Evolutionary conservation across 2,113 vertebrate genomes (phyloP).

Genomic region (Boulengeromyrus knoepffleri): DNA sequence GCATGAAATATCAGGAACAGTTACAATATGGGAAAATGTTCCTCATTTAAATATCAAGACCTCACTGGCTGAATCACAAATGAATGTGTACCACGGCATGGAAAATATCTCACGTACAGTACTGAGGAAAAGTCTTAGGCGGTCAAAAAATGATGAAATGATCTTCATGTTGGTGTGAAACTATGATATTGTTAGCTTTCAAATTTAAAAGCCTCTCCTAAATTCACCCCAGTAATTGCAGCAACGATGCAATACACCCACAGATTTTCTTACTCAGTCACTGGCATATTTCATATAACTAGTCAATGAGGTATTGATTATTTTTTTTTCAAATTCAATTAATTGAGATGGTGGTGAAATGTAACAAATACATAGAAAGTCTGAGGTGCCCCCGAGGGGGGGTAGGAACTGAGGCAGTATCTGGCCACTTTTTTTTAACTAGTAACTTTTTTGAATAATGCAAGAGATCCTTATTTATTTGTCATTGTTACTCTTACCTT

Average conservation of each 20-base stretch:
- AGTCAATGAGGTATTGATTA: not conserved
- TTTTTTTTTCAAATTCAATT: not conserved
- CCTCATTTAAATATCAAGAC: not conserved
- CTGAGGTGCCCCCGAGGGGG: not conserved
- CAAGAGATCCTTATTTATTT: not conserved
- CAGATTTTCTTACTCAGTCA: not conserved
- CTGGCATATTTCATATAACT: not conserved
- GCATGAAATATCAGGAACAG: not conserved
- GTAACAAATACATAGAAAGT: not conserved
- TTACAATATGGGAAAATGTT: not conserved
- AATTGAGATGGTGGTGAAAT: not conserved
- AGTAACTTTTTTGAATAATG: not conserved
- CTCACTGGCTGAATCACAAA: not conserved
- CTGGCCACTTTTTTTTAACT: not conserved
- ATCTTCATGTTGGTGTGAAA: not conserved
- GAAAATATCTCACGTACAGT: not conserved
- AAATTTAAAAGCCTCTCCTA: not conserved
- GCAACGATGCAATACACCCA: not conserved
- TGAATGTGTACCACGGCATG: not conserved
- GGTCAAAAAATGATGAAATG: not conserved
- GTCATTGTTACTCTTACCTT: not conserved
- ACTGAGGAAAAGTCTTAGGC: not conserved
- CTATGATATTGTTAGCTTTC: not conserved
- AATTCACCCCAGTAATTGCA: not conserved
- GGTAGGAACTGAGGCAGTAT: not conserved